Conservation (phyloP, 2,113 vertebrate species). For the Catharus fuscescens region DNA sequence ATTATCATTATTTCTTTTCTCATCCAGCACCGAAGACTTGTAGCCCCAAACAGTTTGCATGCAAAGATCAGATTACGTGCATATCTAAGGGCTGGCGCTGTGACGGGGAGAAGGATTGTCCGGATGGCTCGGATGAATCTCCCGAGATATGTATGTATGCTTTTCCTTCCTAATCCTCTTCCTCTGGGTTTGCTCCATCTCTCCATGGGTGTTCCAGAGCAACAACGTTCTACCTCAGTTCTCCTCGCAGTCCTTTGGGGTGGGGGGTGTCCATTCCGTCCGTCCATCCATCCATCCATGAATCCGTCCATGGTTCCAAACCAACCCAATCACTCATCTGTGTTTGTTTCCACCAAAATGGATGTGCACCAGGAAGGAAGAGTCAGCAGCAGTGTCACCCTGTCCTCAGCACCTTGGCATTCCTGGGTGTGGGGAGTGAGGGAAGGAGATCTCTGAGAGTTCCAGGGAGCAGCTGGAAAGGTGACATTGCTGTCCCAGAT, state of each 20-base stretch:
- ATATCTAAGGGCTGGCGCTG: constrained; percentile 98
- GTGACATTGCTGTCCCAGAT: fast-evolving
- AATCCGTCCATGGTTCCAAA: neutral
- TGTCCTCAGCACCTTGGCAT: fast-evolving
- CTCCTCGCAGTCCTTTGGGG: too few species aligned
- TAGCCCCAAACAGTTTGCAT: constrained; percentile 96
- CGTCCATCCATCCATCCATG: fast-evolving
- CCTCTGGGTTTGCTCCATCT: neutral
- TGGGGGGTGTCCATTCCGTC: neutral
- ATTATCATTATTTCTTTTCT: constrained; percentile 29
- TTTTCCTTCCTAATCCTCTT: neutral
- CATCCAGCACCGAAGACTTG: constrained; percentile 89
- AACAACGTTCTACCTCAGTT: constrained; percentile 1
- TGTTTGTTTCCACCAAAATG: neutral
- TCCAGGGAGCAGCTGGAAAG: neutral
- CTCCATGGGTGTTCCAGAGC: neutral
- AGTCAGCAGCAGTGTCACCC: neutral
- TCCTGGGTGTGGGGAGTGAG: neutral
- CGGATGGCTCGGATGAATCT: constrained; percentile 94
- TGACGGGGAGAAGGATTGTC: constrained; percentile 96
- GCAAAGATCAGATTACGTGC: constrained; percentile 95
- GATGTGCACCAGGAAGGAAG: neutral
- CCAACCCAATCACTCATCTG: fast-evolving
- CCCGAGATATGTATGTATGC: constrained; percentile 92
- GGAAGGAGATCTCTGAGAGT: neutral